Evolutionary conservation across 2,797 vertebrate genomes (phyloP).

Genomic region (Lophotriccus pileatus): DNA sequence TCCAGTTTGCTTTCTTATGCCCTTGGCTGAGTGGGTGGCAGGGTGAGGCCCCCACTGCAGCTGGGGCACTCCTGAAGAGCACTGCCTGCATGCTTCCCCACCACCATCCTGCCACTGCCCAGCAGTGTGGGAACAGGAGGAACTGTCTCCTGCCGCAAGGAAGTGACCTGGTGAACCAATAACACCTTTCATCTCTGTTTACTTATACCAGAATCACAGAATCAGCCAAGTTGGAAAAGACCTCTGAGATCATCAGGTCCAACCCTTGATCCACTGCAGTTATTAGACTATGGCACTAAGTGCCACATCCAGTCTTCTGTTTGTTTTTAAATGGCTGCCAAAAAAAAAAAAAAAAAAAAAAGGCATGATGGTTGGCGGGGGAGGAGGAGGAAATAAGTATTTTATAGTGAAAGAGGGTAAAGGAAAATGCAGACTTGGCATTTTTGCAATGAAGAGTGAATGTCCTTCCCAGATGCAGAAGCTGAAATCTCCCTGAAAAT

Average conservation of each 20-base stretch:
- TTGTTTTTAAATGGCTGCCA: background rate
- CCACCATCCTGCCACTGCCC: background rate
- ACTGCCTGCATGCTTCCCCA: background rate
- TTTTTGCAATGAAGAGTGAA: background rate
- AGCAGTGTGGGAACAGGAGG: rapidly evolving
- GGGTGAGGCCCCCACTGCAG: background rate
- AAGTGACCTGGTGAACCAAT: background rate
- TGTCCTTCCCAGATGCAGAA: background rate
- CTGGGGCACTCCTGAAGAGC: background rate
- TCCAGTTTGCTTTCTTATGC: background rate
- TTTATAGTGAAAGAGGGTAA: background rate
- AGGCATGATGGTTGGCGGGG: background rate
- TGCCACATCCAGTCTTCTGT: background rate
- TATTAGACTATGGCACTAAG: too few species aligned
- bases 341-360: background rate
- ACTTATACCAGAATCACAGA: background rate
- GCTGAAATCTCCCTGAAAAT: background rate
- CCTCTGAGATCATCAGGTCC: too few species aligned
- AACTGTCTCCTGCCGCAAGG: background rate
- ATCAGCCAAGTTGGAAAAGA: too few species aligned
- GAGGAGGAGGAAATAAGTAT: background rate
- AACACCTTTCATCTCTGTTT: slow-evolving; percentile 2
- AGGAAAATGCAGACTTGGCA: background rate
- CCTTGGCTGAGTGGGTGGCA: background rate
- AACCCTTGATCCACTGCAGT: too few species aligned